phyloP scores from a whole-genome alignment of 2,113 vertebrate species.

The Ptilorrhoa leucosticta region DNA sequence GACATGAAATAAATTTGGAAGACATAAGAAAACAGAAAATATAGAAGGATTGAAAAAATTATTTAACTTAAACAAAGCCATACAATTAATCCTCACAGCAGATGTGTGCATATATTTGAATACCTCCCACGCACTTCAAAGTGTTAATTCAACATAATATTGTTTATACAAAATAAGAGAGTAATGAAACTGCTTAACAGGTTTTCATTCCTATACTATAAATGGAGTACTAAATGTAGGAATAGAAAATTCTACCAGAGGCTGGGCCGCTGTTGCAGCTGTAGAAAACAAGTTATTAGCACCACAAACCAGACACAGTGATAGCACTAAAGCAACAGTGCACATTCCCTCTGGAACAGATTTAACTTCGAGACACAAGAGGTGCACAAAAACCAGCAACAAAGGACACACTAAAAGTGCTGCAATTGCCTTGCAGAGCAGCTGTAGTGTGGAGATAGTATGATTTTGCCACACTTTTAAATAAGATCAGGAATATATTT shows the following conservation, averaged over 20 bases:
- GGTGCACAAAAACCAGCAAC: rapidly evolving
- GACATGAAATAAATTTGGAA: background rate
- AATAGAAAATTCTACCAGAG: background rate
- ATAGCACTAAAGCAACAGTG: background rate
- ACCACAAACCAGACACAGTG: background rate
- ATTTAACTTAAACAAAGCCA: background rate
- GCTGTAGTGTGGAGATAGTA: background rate
- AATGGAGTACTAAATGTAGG: background rate
- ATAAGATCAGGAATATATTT: background rate
- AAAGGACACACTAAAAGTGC: background rate
- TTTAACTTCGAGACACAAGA: background rate
- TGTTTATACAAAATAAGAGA: background rate
- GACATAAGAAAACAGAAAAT: background rate
- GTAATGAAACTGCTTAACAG: background rate
- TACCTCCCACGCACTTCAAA: background rate
- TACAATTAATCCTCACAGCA: background rate
- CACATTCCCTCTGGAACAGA: background rate
- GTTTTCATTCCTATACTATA: background rate
- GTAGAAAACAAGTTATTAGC: background rate
- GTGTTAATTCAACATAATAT: background rate
- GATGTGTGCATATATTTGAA: background rate
- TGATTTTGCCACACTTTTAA: background rate
- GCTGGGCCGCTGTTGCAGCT: background rate
- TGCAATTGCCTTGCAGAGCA: background rate
- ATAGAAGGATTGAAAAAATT: background rate